Evolutionary conservation across 2,888 invertebrate genomes (phyloP), one percentile per base, ranked within the genome.

Genomic region (Conops quadrifasciatus): DNA sequence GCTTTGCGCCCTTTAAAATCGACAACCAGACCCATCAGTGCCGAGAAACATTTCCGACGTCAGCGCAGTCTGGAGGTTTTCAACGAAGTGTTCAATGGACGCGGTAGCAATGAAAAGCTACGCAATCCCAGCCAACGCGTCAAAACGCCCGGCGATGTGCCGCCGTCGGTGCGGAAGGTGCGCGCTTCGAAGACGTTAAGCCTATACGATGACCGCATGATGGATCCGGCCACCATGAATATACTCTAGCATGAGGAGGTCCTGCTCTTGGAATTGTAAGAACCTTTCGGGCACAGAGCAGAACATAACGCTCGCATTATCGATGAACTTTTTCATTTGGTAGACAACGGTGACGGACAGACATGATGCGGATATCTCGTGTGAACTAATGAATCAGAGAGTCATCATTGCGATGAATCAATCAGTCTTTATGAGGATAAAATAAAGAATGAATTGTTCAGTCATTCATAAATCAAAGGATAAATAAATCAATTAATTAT

Each of bases 161-260:
- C 94, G 0, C 91, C 93, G 0, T 93, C 93, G 0, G 92, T 94
- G 0, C 84, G 94, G 16, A 89, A 91, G 77, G 91, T 92, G 1
- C 88, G 91, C 74, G 91, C 91, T 1, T 89, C 90, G 58, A 91
- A 92, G 75, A 89, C 96, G 75, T 89, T 96, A 78, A 95, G 95
- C 60, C 87, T 96, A 24, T 95, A 95, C 80, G 95, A 95, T 79
- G 96, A 96, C 82, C 88, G 95, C 58, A 94, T 95, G 89, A 95
- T 96, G 95, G 85, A 86, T 73, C 84, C 86, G 58, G 83, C 85
- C 0, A 80, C 81, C 47, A 74, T 85, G 15, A 85, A 86, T 67
- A 83, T 84, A 67, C 85, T 86, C 79, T 86, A 86, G 83, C 86
- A 86, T 80, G 86, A 86, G 80, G 86, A 86, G 78, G 86, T 86